These are phyloP conservation scores for Ostrea edulis DNA, from an alignment of 1,140 invertebrate species.

Conservation along the genomic window DNA sequence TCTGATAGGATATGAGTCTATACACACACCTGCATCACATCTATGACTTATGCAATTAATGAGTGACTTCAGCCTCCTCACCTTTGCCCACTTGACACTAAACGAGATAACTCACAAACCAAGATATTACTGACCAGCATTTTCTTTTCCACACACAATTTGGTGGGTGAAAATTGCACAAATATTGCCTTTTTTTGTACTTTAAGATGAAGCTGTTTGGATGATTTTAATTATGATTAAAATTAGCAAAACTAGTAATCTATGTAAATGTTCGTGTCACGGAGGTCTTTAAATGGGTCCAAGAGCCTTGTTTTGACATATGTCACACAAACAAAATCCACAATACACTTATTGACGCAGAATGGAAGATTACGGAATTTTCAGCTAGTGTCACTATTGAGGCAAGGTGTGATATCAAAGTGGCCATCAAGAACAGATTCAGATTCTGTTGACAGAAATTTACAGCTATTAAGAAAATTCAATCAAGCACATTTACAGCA, in stretches of 20 bases:
- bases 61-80: background rate
- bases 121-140: background rate
- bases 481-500: background rate
- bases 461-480: constrained; percentile 31
- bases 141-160: background rate
- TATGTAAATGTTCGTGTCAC: background rate
- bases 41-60: background rate
- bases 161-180: background rate
- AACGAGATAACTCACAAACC: background rate
- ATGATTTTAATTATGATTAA: background rate
- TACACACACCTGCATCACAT: background rate
- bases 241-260: background rate
- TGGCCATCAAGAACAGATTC: constrained; percentile 2
- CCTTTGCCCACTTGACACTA: background rate
- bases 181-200: background rate
- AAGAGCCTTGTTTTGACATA: constrained; percentile 20
- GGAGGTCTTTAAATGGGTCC: constrained; percentile 13
- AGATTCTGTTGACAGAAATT: constrained; percentile 21
- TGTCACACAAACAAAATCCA: constrained; percentile 14
- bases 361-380: background rate
- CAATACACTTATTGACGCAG: constrained; percentile 4
- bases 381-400: background rate
- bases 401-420: constrained; percentile 16
- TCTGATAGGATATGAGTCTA: background rate
- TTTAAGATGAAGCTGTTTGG: background rate